Evolutionary conservation across 2,888 invertebrate genomes (phyloP), one percentile per base, ranked within the genome.

Genomic region (Mellilla xanthometata): DNA sequence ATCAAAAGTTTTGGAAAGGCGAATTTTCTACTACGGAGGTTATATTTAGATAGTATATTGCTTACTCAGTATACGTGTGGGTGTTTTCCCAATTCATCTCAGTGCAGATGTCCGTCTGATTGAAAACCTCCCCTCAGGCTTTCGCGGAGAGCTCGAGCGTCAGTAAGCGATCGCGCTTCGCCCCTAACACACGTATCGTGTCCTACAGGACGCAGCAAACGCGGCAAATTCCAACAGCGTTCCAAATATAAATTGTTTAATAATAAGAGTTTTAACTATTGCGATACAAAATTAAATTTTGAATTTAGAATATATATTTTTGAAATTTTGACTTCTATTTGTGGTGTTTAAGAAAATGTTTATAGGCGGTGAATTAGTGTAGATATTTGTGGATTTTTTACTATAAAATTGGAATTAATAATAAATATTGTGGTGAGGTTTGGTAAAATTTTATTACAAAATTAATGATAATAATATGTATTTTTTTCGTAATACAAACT

Each of bases 71-170:
- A 72, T 62, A 69, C 62, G 51, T 47, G 54, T 65, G 69, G 65
- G 67, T 71, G 69, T 74, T 74, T 70, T 67, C 62, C 63, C 67
- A 67, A 77, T 76, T 68, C 68, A 68, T 68, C 72, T 64, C 57
- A 35, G 56, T 55, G 58, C 60, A 68, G 65, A 65, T 68, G 71
- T 58, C 63, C 54, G 63, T 3, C 19, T 70, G 72, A 70, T 72
- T 60, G 66, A 66, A 61, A 56, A 50, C 49, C 62, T 36, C 55
- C 59, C 10, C 8, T 3, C 10, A 31, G 42, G 39, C 44, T 44
- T 31, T 22, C 27, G 39, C 41, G n/a, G n/a, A n/a, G n/a, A n/a
- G 44, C 39, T 11, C 31, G 27, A 26, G 11, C 11, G 41, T 5
- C 54, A 54, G 58, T 58, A 13, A 4, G 41, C 41, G 30, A n/a